phyloP scores from a whole-genome alignment of 2,797 vertebrate genomes.

The Ibycter americanus region DNA sequence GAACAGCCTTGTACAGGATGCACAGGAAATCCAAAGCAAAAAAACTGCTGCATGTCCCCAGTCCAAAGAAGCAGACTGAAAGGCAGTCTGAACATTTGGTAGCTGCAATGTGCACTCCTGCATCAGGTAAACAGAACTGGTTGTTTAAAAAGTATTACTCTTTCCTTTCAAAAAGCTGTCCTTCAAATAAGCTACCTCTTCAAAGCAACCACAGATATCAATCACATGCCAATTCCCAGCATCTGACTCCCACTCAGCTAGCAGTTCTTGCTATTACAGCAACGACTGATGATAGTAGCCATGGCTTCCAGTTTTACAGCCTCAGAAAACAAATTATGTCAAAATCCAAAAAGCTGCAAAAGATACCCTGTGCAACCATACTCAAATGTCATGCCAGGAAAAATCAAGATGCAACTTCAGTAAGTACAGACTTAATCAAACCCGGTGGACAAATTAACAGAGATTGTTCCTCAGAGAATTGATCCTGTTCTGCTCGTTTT shows the following conservation, averaged over 20 bases:
- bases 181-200: conserved; percentile 22
- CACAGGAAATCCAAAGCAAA: neutral
- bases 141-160: neutral
- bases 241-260: conserved; percentile 1
- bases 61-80: neutral
- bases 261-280: neutral
- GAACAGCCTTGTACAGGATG: neutral
- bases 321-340: neutral
- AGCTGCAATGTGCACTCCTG: neutral
- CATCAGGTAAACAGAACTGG: neutral
- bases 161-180: neutral
- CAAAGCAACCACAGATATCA: conserved; percentile 12
- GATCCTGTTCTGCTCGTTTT: too few relatives aligned
- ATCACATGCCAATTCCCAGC: neutral
- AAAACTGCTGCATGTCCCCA: neutral
- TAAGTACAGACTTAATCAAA: neutral
- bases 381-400: neutral
- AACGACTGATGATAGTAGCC: neutral
- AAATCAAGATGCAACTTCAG: neutral
- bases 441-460: neutral
- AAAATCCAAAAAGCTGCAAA: neutral
- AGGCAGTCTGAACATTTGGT: neutral
- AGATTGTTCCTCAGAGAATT: neutral
- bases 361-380: neutral
- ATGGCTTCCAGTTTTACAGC: neutral